Evolutionary conservation across 2,797 vertebrate species (phyloP).

Genomic region (Spondyliosoma cantharus): DNA sequence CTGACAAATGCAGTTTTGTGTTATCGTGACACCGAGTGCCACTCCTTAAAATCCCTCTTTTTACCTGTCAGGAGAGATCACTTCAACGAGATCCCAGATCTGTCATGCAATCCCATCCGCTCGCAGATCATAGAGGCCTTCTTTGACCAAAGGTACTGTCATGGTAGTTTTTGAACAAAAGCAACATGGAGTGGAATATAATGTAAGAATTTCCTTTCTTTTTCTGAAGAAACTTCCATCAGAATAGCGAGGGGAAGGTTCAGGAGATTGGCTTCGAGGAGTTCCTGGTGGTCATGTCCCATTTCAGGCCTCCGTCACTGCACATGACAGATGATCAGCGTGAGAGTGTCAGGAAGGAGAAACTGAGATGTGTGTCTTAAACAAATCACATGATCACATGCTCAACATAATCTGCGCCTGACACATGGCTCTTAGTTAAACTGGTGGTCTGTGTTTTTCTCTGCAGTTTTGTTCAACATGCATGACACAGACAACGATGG

Average conservation of each 20-base stretch:
- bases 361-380: slow-evolving; percentile 89
- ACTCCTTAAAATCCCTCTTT: slow-evolving; percentile 27
- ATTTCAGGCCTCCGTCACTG: slow-evolving; percentile 90
- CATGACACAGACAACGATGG: slow-evolving; percentile 96
- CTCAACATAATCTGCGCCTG: not conserved
- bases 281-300: slow-evolving; percentile 94
- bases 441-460: slow-evolving; percentile 27
- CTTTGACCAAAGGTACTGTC: slow-evolving; percentile 90
- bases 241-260: slow-evolving; percentile 74
- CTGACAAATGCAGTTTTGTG: not conserved
- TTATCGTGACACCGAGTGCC: not conserved
- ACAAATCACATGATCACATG: not conserved
- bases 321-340: slow-evolving; percentile 88
- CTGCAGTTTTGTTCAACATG: slow-evolving; percentile 96
- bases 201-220: not conserved
- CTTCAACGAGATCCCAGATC: slow-evolving; percentile 88
- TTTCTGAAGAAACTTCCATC: slow-evolving; percentile 86
- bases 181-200: not conserved
- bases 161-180: no score
- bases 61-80: slow-evolving; percentile 83
- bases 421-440: not conserved
- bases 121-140: slow-evolving; percentile 92
- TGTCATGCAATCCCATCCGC: slow-evolving; percentile 92
- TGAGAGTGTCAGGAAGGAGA: slow-evolving; percentile 86
- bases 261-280: slow-evolving; percentile 94